Evolutionary conservation across 2,797 vertebrate species (phyloP).

Genomic region (Chrosomus eos): DNA sequence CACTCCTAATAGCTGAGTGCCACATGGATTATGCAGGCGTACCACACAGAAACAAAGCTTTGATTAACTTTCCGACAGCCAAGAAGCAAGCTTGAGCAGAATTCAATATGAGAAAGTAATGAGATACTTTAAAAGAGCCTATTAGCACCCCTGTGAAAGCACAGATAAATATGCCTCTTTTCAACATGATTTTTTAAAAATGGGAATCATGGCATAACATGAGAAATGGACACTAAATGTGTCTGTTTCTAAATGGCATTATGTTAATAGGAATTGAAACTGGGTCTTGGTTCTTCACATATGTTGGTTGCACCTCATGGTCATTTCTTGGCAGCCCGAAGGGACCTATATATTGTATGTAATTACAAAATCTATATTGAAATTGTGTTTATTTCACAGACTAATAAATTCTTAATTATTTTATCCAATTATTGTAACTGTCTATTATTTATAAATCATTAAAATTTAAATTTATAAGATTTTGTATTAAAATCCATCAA

Average conservation of each 20-base stretch:
- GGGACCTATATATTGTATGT: too few relatives aligned
- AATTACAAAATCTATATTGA: background rate
- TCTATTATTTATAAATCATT: background rate
- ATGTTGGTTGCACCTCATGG: background rate
- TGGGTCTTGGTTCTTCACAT: background rate
- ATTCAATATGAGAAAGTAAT: slow-evolving; percentile 45
- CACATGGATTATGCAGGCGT: slow-evolving; percentile 48
- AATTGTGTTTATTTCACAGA: background rate
- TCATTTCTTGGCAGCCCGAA: background rate
- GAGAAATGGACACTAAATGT: slow-evolving; percentile 14
- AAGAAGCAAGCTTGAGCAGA: slow-evolving; percentile 23
- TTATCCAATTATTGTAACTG: background rate
- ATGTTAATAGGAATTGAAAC: slow-evolving; percentile 18
- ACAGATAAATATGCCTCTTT: slow-evolving; percentile 42
- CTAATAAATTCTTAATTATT: background rate
- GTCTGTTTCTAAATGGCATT: slow-evolving; percentile 13
- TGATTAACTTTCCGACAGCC: slow-evolving; percentile 58
- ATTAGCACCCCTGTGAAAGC: slow-evolving; percentile 45
- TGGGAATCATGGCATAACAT: slow-evolving; percentile 11
- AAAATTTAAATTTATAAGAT: background rate
- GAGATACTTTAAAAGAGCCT: slow-evolving; percentile 41
- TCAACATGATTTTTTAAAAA: slow-evolving; percentile 25
- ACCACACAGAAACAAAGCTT: slow-evolving; percentile 58
- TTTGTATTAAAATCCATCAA: background rate
- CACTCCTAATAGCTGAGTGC: slow-evolving; percentile 53